Evolutionary conservation across 2,113 vertebrate genomes (phyloP).

Genomic region (Corythornis madagascariensis): DNA sequence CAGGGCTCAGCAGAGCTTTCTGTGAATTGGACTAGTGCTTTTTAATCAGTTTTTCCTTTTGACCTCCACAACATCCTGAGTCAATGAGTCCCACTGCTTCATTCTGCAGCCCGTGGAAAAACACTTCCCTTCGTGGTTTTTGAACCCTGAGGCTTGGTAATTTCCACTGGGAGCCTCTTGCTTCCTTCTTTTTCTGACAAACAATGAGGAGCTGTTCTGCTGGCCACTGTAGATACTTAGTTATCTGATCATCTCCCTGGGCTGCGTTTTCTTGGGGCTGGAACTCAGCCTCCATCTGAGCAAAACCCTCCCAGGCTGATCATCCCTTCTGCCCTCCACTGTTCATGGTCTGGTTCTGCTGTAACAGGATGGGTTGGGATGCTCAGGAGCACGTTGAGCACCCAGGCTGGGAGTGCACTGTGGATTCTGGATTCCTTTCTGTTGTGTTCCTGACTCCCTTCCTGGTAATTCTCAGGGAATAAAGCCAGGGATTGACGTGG

Average conservation of each 20-base stretch:
- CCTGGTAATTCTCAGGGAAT: background rate
- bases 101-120: background rate
- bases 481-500: background rate
- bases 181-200: conserved; percentile 10
- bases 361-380: background rate
- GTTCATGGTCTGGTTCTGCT: background rate
- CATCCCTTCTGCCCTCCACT: background rate
- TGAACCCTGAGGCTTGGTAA: background rate
- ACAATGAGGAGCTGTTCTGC: background rate
- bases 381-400: background rate
- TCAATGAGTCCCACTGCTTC: conserved; percentile 16
- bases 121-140: conserved; percentile 4
- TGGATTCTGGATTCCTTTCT: background rate
- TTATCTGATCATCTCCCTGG: background rate
- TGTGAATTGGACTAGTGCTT: background rate
- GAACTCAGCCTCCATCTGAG: background rate
- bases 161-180: background rate
- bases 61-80: background rate
- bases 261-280: background rate
- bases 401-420: background rate
- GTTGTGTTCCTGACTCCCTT: background rate
- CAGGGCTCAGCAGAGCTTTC: background rate
- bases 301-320: background rate
- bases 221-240: background rate
- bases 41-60: conserved; percentile 24